Percentiles rank a stretch among this genome's conserved stretches.
These are phyloP conservation scores for Cryptoprocta ferox DNA, from an alignment of 2,797 vertebrate genomes.

Conservation along the genomic window DNA sequence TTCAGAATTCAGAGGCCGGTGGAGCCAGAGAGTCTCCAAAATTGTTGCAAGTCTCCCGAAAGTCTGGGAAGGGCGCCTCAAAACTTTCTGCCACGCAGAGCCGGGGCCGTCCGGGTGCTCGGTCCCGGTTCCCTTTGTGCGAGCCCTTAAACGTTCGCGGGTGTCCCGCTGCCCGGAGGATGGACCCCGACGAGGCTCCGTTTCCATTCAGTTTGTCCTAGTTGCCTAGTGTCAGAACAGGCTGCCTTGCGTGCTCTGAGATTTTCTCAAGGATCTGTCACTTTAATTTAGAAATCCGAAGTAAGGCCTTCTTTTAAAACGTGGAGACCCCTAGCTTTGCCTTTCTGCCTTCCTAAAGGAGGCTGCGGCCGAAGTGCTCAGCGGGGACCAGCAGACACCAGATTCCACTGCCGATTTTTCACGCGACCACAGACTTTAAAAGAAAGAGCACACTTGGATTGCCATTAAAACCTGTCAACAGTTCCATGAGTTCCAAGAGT, in stretches of 20 bases:
- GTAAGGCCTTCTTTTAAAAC: neutral
- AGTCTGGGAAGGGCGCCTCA: slow-evolving; percentile 51
- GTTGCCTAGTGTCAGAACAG: neutral
- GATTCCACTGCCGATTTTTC: neutral
- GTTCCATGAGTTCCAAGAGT: neutral
- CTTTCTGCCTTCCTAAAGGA: neutral
- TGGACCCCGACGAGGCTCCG: fast-evolving
- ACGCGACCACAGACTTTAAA: neutral
- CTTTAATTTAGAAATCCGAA: neutral
- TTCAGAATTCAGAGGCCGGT: slow-evolving; percentile 30
- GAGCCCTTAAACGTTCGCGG: neutral
- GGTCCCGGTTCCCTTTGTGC: neutral
- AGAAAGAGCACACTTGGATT: neutral
- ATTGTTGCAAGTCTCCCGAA: slow-evolving; percentile 52
- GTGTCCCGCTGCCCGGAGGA: neutral
- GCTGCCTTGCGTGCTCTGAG: neutral
- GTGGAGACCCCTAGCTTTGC: neutral
- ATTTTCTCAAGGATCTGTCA: neutral
- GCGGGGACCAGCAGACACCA: too few relatives aligned
- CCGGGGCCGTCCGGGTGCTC: neutral
- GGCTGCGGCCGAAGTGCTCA: neutral
- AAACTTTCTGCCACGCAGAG: neutral
- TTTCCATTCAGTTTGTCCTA: slow-evolving; percentile 44
- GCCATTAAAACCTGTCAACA: neutral
- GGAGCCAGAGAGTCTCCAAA: slow-evolving; percentile 68